These are phyloP conservation scores for Campylorhamphus procurvoides DNA, from an alignment of 2,113 vertebrate species.

Conservation along the genomic window DNA sequence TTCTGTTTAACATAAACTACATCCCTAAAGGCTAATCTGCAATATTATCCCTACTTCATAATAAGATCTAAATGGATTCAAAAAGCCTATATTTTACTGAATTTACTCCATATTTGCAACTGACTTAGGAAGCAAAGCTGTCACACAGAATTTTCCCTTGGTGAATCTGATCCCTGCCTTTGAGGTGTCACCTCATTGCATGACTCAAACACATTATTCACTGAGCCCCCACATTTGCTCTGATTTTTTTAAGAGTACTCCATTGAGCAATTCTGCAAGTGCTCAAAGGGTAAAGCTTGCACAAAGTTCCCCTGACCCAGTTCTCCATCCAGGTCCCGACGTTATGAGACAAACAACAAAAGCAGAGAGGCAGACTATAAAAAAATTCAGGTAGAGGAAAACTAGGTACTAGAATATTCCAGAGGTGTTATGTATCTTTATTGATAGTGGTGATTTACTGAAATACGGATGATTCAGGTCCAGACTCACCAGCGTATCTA, in stretches of 20 bases:
- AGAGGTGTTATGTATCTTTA: background rate
- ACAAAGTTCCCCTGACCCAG: background rate
- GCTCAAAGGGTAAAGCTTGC: background rate
- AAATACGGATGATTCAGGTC: background rate
- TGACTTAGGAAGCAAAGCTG: background rate
- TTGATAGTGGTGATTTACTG: background rate
- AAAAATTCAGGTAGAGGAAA: background rate
- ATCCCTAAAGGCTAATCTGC: background rate
- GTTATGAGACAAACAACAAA: background rate
- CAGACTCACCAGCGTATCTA: background rate
- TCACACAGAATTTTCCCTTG: background rate
- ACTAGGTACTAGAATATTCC: background rate
- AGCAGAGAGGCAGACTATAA: background rate
- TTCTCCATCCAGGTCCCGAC: background rate
- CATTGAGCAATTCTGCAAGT: background rate
- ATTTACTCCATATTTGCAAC: background rate
- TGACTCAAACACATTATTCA: background rate
- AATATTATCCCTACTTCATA: background rate
- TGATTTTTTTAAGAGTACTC: background rate
- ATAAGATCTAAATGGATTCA: background rate
- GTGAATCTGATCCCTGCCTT: background rate
- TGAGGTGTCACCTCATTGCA: background rate
- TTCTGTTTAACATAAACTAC: background rate
- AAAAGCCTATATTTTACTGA: background rate
- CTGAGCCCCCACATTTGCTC: background rate